Base-by-base conservation (phyloP, 2,113 vertebrate species). In the Podilymbus podiceps region DNA sequence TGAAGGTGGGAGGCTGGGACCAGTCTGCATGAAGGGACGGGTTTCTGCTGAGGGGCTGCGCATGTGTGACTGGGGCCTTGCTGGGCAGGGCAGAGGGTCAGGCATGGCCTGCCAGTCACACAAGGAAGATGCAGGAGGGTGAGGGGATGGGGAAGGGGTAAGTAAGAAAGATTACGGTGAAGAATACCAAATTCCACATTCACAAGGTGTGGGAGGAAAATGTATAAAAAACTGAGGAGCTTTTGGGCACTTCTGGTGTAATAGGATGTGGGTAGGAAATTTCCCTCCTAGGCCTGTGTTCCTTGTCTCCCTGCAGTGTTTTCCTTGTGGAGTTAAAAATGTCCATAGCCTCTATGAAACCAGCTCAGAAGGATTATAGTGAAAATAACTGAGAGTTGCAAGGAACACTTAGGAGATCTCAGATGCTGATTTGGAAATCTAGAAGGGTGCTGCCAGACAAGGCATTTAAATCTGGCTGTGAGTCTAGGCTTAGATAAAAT, bases 11-110 rank as follows among this genome's bases (percentile, higher is more conserved):
- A 11, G n/a, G 18, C 49, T 40, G 30, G 35, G 50, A 49, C 12
- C 30, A 10, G 38, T 13, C 31, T 60, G 42, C 0, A 0, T 25
- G n/a, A 64, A 82, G 30, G 53, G 27, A 27, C 0, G 0, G 19
- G 60, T 55, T 69, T 72, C 30, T 83, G 42, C 0, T 0, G 25
- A 21, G 12, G 22, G 13, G 6, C 23, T 40, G 44, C 3, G 5
- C 1, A 1, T 24, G 30, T 66, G 46, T 4, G 14, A 23, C 9
- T 21, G 22, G 21, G 38, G 52, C 31, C 42, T 71, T 8, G 24
- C 67, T 47, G 30, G 42, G 52, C 23, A 24, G 56, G 38, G 60
- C 50, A 47, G 35, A 31, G 25, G 63, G n/a, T 22, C 77, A n/a
- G 27, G 19, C 6, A 2, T 3, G 23, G 64, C 46, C 56, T 18